phyloP scores from a whole-genome alignment of 2,888 invertebrate genomes.

The Napeogenes sylphis region DNA sequence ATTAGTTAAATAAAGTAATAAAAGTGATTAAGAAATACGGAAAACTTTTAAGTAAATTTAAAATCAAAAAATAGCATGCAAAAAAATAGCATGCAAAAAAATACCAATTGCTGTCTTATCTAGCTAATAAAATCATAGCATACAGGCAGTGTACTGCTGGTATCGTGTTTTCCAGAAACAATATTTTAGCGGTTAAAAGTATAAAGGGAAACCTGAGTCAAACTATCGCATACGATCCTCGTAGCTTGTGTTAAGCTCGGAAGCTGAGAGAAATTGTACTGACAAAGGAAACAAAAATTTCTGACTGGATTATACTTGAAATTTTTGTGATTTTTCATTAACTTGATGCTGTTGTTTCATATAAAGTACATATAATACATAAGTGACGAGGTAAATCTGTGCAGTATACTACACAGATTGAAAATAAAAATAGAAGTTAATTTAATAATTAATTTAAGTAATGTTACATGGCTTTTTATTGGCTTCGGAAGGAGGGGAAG shows the following conservation, averaged over 20 bases:
- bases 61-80: too few relatives aligned
- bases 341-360: too few relatives aligned
- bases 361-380: too few relatives aligned
- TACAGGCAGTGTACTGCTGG: conserved; percentile 42
- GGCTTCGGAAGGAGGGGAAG: too few relatives aligned
- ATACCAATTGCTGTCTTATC: conserved; percentile 16
- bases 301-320: conserved; percentile 5
- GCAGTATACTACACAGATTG: too few relatives aligned
- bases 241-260: conserved; percentile 29
- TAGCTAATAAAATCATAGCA: conserved; percentile 23
- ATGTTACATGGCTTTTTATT: too few relatives aligned
- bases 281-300: conserved; percentile 6
- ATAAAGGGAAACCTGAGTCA: conserved; percentile 52
- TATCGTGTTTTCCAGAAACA: conserved; percentile 65
- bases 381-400: too few relatives aligned
- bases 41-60: too few relatives aligned
- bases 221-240: conserved; percentile 23
- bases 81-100: background rate
- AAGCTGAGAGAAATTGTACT: conserved; percentile 30
- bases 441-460: too few relatives aligned
- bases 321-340: background rate
- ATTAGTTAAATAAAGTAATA: too few relatives aligned
- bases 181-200: conserved; percentile 71
- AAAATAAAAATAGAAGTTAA: too few relatives aligned
- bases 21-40: too few relatives aligned